Conservation (phyloP, 2,113 vertebrate species). For the Notiomystis cincta region DNA sequence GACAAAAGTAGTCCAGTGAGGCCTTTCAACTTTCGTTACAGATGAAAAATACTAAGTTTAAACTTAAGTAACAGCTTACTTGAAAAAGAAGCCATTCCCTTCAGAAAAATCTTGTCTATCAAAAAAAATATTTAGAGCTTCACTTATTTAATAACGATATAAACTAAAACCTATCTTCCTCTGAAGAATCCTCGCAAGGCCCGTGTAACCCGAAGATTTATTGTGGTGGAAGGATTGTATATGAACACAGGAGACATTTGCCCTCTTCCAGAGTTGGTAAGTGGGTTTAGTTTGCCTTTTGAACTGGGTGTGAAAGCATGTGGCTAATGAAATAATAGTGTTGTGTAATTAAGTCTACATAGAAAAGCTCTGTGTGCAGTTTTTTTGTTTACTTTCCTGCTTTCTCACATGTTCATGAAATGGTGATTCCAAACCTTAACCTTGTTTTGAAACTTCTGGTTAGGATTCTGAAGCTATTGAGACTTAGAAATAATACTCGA, state of each 20-base stretch:
- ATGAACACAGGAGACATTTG: slow-evolving; percentile 92
- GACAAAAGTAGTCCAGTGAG: background rate
- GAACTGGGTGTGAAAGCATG: background rate
- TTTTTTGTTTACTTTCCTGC: background rate
- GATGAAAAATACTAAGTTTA: background rate
- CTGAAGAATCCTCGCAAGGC: slow-evolving; percentile 92
- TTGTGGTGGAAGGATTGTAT: slow-evolving; percentile 91
- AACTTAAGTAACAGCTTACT: background rate
- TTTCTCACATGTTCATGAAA: background rate
- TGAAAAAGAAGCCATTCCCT: background rate
- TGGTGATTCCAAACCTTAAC: background rate
- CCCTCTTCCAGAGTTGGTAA: slow-evolving; percentile 92
- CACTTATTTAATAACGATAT: background rate
- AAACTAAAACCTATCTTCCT: background rate
- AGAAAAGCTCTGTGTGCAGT: background rate
- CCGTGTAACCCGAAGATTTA: slow-evolving; percentile 89
- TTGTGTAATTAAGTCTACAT: background rate
- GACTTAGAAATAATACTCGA: background rate
- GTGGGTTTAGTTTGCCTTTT: background rate
- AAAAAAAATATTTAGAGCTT: background rate
- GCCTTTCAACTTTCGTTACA: background rate
- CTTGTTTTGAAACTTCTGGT: background rate
- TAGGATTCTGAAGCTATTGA: background rate
- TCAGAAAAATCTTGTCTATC: background rate
- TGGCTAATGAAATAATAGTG: background rate